Conservation (phyloP, 2,113 vertebrate genomes). For the Redunca redunca region DNA sequence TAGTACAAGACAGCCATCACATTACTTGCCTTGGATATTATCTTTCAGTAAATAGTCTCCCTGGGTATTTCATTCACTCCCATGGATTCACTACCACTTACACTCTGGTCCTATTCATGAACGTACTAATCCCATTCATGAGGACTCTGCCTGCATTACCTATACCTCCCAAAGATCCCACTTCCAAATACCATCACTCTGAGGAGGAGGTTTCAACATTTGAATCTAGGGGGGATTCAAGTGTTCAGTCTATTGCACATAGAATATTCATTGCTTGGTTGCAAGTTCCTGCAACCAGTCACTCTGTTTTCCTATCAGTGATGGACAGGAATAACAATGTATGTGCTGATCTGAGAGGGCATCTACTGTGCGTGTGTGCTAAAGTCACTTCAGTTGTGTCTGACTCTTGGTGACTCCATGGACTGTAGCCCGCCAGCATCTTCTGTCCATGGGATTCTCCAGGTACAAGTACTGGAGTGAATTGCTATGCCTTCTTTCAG, state of each 20-base stretch:
- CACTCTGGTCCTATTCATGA: neutral
- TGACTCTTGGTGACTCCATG: neutral
- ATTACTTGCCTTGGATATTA: no score
- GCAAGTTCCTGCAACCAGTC: neutral
- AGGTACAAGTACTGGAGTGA: neutral
- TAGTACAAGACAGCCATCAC: no score
- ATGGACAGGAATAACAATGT: no score
- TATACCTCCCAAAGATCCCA: neutral
- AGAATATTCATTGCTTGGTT: neutral
- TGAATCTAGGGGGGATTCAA: neutral
- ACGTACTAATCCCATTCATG: neutral
- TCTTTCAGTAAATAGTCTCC: no score
- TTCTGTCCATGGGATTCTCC: neutral
- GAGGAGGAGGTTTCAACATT: neutral
- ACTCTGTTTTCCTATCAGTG: neutral
- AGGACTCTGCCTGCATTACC: neutral
- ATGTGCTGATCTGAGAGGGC: neutral
- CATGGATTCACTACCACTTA: no score
- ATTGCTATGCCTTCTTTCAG: neutral
- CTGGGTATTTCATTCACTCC: no score
- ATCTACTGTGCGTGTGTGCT: neutral
- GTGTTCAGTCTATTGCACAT: neutral
- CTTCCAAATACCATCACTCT: neutral
- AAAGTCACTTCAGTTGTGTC: fast-evolving
- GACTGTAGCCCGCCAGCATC: fast-evolving